Base-by-base conservation (phyloP, 2,113 vertebrate species). In the Platichthys stellatus region DNA sequence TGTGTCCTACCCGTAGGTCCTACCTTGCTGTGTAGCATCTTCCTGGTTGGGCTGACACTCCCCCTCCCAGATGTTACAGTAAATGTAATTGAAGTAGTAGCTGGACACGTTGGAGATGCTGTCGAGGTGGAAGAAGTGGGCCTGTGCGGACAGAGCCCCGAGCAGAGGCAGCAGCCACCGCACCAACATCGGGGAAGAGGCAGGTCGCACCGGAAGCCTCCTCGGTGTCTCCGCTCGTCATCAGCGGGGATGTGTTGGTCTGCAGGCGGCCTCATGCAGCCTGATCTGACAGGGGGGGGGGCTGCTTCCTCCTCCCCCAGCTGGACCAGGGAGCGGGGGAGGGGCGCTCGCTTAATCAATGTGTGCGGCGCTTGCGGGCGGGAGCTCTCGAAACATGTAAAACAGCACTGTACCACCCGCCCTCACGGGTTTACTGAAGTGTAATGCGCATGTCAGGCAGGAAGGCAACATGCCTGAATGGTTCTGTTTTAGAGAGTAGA, bases 1-100 rank as follows among this genome's bases (percentile, higher is more conserved):
- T 47, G 45, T 47, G 38, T 38, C 10, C 40, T 31, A 31, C 31
- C 31, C 31, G 31, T 7, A 31, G 31, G 31, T 31, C 57, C 62
- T 91, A 95, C 94, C 94, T 92, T 95, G 93, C 20, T 93, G 91
- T 60, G 92, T 86, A 51, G 89, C 90, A 92, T 95, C 94, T 49
- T 95, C 94, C 21, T 94, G 94, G 71, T 94, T 88, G 3, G 93
- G 93, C 71, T 94, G 94, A 80, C 94, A 95, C 40, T 94, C 94
- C 12, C 94, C 94, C 78, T 95, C 94, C 94, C 94, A 95, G 13
- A 95, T 90, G 63, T 94, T 94, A 58, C 94, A 95, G 79, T 95
- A 95, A 60, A 95, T 85, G 56, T 95, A 95, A 88, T 95, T 95
- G 4, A 95, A 95, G 76, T 95, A 95, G 76, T 95, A 95, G 3